Evolutionary conservation across 2,797 vertebrate species (phyloP).

Genomic region (Chelmon rostratus): DNA sequence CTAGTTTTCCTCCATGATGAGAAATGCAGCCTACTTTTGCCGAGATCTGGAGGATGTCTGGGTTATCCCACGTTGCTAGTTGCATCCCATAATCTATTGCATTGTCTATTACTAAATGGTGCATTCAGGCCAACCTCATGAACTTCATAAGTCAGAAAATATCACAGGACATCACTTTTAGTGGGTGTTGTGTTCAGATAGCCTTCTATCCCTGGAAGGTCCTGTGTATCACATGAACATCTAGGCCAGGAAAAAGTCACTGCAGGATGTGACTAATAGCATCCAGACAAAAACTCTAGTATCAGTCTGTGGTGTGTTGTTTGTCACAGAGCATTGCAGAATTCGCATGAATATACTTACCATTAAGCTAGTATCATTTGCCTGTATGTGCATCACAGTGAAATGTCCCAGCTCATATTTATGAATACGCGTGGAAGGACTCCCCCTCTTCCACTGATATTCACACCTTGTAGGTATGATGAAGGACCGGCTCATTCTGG

Average conservation of each 20-base stretch:
- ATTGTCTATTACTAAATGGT: background rate
- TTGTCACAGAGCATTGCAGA: rapidly evolving
- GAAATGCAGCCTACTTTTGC: background rate
- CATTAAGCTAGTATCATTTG: background rate
- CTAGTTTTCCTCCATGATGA: background rate
- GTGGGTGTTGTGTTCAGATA: background rate
- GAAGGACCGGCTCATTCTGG: background rate
- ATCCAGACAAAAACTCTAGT: background rate
- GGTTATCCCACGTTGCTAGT: background rate
- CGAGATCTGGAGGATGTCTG: background rate
- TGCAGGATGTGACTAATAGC: background rate
- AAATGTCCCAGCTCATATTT: too few species aligned
- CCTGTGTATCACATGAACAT: background rate
- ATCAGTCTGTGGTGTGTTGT: background rate
- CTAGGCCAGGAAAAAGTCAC: background rate
- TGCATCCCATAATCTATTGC: background rate
- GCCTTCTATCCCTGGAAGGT: background rate
- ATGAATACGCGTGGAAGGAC: too few species aligned
- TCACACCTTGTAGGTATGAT: background rate
- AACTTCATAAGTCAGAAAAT: background rate
- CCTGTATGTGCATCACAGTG: too few species aligned
- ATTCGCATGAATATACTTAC: background rate
- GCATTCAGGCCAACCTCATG: background rate
- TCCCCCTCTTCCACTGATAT: too few species aligned
- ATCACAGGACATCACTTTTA: background rate